These are phyloP conservation scores for Syrista parreyssii DNA, from an alignment of 2,888 invertebrate species.

Conservation along the genomic window DNA sequence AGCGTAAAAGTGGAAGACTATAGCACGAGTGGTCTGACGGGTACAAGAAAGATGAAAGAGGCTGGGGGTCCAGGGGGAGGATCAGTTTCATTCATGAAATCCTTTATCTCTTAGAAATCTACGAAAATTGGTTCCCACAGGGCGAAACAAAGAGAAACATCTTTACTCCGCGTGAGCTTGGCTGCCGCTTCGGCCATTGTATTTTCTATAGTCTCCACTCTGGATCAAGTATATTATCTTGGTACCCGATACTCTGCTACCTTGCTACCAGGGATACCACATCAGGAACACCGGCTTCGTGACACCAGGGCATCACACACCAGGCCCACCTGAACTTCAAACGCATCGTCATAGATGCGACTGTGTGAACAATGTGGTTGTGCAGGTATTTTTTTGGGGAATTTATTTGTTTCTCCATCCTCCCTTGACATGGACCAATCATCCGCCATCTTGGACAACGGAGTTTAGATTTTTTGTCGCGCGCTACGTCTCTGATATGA, in stretches of 20 bases:
- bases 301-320: background rate
- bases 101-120: constrained; percentile 45
- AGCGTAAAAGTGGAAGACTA: constrained; percentile 14
- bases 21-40: constrained; percentile 19
- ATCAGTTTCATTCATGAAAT: constrained; percentile 55
- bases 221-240: background rate
- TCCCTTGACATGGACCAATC: background rate
- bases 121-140: constrained; percentile 54
- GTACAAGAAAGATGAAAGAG: constrained; percentile 25
- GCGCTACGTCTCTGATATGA: background rate
- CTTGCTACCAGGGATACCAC: background rate
- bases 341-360: background rate
- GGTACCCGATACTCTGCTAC: background rate
- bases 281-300: background rate
- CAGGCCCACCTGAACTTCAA: background rate
- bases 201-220: background rate
- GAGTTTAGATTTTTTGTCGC: background rate
- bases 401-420: background rate
- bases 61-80: constrained; percentile 25
- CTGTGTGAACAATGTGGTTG: background rate
- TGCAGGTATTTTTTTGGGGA: background rate
- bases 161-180: constrained; percentile 14
- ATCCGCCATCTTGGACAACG: background rate
- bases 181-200: background rate
- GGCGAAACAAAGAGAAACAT: constrained; percentile 42